Percentiles rank a stretch among this genome's conserved stretches.
These are phyloP conservation scores for Neotragus moschatus DNA, from an alignment of 2,113 vertebrate species.

Conservation along the genomic window DNA sequence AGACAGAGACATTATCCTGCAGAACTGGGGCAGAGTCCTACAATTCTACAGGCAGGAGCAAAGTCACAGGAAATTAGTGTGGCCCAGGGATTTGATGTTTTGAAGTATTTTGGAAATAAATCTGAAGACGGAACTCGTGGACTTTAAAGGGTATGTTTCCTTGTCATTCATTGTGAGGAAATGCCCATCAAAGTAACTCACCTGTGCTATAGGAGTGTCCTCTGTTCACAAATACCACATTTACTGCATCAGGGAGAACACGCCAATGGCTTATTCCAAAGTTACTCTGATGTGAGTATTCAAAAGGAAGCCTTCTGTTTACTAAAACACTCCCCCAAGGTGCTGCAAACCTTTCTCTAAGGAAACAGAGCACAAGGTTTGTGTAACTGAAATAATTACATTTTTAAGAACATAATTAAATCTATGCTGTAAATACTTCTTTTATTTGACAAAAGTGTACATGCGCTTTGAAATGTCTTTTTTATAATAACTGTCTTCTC, in stretches of 20 bases:
- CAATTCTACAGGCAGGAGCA: not conserved
- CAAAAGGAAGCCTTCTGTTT: not conserved
- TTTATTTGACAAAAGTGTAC: not conserved
- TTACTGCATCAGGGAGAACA: not conserved
- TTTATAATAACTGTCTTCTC: not conserved
- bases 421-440: not conserved
- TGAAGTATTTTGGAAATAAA: not conserved
- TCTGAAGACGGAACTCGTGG: not conserved
- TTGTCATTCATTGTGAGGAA: not conserved
- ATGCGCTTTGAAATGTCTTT: not conserved
- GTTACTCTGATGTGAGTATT: not conserved
- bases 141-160: not conserved
- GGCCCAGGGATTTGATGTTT: not conserved
- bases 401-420: constrained; percentile 11
- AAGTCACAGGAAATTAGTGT: not conserved
- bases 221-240: not conserved
- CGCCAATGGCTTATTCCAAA: not conserved
- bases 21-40: not conserved
- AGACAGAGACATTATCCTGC: not conserved
- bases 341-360: not conserved
- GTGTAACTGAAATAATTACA: not conserved
- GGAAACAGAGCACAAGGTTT: not conserved
- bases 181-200: not conserved
- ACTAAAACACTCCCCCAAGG: not conserved
- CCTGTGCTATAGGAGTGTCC: not conserved